Base-by-base conservation (phyloP, 2,113 vertebrate genomes). In the Prochilodus magdalenae region DNA sequence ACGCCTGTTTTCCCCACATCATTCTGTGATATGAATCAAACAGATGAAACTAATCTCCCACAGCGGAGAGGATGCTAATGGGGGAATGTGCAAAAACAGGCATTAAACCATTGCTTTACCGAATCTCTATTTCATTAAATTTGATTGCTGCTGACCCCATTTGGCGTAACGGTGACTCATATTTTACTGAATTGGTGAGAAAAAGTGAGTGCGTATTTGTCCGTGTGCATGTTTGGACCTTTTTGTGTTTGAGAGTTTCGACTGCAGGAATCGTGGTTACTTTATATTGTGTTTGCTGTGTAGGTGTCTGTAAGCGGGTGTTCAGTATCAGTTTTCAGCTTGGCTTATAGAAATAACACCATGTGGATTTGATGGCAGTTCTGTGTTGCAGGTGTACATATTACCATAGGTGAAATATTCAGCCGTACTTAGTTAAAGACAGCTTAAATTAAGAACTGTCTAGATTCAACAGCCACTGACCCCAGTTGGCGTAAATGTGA, bases 21-120 rank as follows among this genome's bases (percentile, higher is more conserved):
- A 33, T 69, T 69, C 33, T 44, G 66, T 22, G 65, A 67, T 33
- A 67, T 67, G 30, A 70, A 70, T 70, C 20, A 70, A 70, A 44
- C 66, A 44, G 20, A 44, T 40, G 20, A 70, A 70, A 44, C 40
- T 11, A 70, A 44, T 44, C 36, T 44, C 33, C 66, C n/a, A n/a
- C 66, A n/a, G 36, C 36, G 8, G 36, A 65, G n/a, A 18, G 36
- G 3, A 60, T 60, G 29, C 30, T 36, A 65, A 36, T 26, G 59
- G 44, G 30, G 3, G 1, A 16, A 29, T 7, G 33, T 24, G 12
- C 20, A 75, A 26, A 60, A 24, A n/a, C 24, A 57, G 57, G 57
- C 57, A 60, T 60, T 60, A 60, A 60, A 60, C 57, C 4, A 8
- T 26, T 13, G 57, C 55, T 7, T 20, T 57, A n/a, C 20, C 10